Conservation (phyloP, 2,888 invertebrate species). For the Cotesia congregata region DNA sequence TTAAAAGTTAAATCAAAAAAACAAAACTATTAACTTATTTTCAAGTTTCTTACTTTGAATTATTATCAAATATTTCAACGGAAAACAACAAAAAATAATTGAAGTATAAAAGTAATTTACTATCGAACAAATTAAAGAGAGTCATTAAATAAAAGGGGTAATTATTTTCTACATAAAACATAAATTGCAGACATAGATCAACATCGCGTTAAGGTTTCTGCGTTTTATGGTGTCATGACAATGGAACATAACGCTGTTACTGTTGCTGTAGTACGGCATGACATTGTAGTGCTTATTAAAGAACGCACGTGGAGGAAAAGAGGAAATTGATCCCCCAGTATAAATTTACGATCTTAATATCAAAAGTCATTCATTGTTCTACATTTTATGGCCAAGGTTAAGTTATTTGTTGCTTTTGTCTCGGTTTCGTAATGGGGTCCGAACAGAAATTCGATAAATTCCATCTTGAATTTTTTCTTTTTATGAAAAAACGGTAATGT, state of each 20-base stretch:
- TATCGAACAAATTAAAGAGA: too few species aligned
- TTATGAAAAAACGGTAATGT: too few species aligned
- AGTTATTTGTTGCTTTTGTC: slow-evolving; percentile 37
- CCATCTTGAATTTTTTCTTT: too few species aligned
- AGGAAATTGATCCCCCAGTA: slow-evolving; percentile 8
- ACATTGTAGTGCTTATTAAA: slow-evolving; percentile 18
- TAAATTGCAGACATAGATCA: background rate
- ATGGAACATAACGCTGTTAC: background rate
- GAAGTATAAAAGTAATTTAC: too few species aligned
- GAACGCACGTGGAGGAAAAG: background rate
- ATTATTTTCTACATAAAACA: too few species aligned
- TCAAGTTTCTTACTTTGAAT: too few species aligned
- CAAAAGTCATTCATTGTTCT: slow-evolving; percentile 46
- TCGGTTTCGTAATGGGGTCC: slow-evolving; percentile 27
- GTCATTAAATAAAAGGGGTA: too few species aligned
- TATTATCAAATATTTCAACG: too few species aligned
- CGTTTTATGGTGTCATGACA: background rate
- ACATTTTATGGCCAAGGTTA: background rate
- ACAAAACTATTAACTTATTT: too few species aligned
- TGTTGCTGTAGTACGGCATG: background rate
- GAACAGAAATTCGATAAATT: background rate
- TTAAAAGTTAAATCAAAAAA: too few species aligned
- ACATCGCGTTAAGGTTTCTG: background rate
- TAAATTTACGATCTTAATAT: slow-evolving; percentile 27
- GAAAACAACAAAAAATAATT: too few species aligned